Evolutionary conservation across 2,113 vertebrate species (phyloP).

Genomic region (Andinoacara biseriatus): DNA sequence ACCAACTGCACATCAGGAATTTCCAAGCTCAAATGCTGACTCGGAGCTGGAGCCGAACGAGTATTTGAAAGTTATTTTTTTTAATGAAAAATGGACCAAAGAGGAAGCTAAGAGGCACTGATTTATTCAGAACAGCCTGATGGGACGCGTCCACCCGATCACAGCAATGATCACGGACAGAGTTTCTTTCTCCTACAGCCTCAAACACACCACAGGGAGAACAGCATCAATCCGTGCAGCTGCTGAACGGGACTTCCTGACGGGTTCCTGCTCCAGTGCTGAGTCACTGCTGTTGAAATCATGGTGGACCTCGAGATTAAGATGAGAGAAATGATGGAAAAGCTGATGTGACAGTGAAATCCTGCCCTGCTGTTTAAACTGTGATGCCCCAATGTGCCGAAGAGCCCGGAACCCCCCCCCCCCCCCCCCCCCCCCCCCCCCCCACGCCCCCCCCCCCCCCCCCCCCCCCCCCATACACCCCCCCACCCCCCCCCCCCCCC

Average conservation of each 20-base stretch:
- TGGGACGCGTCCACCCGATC: no score
- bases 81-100: no score
- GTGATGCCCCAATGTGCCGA: neutral
- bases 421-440: no score
- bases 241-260: neutral
- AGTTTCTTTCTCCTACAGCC: neutral
- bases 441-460: no score
- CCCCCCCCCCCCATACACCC: no score
- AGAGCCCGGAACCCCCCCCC: rapidly evolving
- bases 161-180: no score
- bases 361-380: neutral
- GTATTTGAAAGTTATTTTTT: no score
- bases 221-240: no score
- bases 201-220: neutral
- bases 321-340: neutral
- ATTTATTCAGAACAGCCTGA: no score
- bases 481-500: rapidly evolving
- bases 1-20: neutral
- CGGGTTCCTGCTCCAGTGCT: no score
- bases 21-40: neutral
- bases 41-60: no score
- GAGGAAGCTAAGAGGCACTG: no score
- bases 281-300: neutral
- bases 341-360: neutral
- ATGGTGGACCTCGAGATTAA: neutral